A percentile compares a stretch with the other conserved stretches of the same genome.
phyloP scores from a whole-genome alignment of 2,888 invertebrate genomes.

The Lasioglossum morio region DNA sequence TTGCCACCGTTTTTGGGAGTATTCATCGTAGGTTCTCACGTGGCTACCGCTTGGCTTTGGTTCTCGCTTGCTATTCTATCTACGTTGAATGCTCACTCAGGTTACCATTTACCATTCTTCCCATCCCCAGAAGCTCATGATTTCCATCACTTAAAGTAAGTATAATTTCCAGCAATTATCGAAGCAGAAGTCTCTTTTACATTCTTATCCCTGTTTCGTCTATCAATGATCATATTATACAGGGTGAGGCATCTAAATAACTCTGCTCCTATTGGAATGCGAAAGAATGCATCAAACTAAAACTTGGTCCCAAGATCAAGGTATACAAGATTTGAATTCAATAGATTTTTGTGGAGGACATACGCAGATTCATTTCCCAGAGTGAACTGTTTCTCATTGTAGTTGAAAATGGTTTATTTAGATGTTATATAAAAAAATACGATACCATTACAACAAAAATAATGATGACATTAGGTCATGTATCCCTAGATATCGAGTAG shows the following conservation, averaged over 20 bases:
- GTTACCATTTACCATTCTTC: conserved; percentile 94
- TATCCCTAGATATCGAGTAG: not conserved
- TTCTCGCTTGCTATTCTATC: conserved; percentile 91
- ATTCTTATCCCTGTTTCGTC: not conserved
- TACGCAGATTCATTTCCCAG: not conserved
- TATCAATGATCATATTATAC: not conserved
- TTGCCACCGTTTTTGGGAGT: conserved; percentile 92
- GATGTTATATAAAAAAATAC: not conserved
- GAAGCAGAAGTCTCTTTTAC: not conserved
- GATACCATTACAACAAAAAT: not conserved
- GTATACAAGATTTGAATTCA: not conserved
- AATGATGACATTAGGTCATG: not conserved
- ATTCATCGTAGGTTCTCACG: conserved; percentile 90
- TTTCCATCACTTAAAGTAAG: conserved; percentile 94
- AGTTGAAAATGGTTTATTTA: not conserved
- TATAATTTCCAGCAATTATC: conserved; percentile 45
- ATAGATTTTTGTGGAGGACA: not conserved
- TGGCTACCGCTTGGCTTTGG: conserved; percentile 93
- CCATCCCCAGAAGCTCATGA: conserved; percentile 95
- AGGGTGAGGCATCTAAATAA: not conserved
- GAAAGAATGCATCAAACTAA: not conserved
- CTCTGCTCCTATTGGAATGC: not conserved
- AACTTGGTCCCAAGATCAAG: not conserved
- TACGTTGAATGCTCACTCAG: conserved; percentile 93
- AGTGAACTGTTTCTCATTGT: not conserved